Conservation (phyloP, 92 coral and sea anemone species). For the Zoanthus sociatus region DNA sequence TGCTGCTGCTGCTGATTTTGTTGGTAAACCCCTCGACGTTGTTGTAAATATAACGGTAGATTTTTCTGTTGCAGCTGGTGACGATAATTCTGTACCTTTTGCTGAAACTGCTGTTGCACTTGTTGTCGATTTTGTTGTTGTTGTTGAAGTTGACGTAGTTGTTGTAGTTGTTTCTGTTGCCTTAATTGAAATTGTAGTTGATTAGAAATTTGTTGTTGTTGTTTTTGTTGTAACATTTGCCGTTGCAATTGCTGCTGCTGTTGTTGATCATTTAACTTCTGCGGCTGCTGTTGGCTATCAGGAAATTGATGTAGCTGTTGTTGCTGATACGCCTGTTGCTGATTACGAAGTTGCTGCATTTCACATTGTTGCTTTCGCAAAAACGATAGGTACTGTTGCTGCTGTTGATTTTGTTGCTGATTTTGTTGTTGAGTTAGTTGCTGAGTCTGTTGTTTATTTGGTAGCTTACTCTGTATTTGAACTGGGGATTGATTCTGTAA, state of each 20-base stretch:
- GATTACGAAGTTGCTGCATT: too few relatives aligned
- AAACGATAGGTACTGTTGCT: neutral
- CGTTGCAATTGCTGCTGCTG: slow-evolving; percentile 21
- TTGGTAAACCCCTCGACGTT: neutral
- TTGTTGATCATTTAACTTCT: neutral
- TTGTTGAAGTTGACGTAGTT: neutral
- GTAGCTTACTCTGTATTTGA: neutral
- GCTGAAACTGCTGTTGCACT: neutral
- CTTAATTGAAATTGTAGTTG: neutral
- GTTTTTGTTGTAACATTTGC: neutral
- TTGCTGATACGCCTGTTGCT: too few relatives aligned
- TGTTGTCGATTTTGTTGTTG: neutral
- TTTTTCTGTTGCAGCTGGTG: neutral
- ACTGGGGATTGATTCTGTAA: neutral
- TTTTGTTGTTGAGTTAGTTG: too few relatives aligned
- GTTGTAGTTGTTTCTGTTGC: neutral
- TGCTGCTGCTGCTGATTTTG: neutral
- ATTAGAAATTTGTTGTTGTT: too few relatives aligned
- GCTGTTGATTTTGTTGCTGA: too few relatives aligned
- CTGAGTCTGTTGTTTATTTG: too few relatives aligned
- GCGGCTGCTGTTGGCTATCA: too few relatives aligned
- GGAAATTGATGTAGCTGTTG: too few relatives aligned
- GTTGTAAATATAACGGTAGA: neutral
- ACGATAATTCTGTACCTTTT: neutral
- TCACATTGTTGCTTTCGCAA: too few relatives aligned